Evolutionary conservation across 2,797 vertebrate genomes (phyloP).

Genomic region (Pseudochaenichthys georgianus): DNA sequence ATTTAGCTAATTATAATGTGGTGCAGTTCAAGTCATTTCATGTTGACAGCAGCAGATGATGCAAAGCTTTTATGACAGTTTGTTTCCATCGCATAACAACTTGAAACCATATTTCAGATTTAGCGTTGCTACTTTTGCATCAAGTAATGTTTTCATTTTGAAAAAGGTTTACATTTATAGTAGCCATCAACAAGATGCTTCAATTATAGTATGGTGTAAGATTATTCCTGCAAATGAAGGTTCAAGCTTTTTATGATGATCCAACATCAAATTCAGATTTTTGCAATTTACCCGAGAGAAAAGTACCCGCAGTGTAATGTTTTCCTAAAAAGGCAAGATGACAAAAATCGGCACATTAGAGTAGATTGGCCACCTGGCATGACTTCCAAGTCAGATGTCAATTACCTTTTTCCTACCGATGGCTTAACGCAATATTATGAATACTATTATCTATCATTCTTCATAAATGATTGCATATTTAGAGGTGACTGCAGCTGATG

Average conservation of each 20-base stretch:
- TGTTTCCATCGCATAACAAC: background rate
- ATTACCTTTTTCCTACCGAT: background rate
- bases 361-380: background rate
- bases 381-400: slow-evolving; percentile 19
- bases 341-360: too few relatives aligned
- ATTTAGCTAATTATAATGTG: slow-evolving; percentile 19
- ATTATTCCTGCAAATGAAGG: background rate
- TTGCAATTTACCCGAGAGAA: background rate
- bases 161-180: background rate
- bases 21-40: slow-evolving; percentile 34
- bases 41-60: slow-evolving; percentile 10
- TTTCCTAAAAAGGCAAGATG: too few relatives aligned
- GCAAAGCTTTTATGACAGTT: background rate
- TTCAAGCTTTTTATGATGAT: background rate
- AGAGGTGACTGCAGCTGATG: slow-evolving; percentile 7
- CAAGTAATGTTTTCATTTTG: background rate
- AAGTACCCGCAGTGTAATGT: background rate
- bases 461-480: slow-evolving; percentile 13
- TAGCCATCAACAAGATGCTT: background rate
- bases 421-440: background rate
- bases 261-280: background rate
- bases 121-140: background rate
- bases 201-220: too few relatives aligned
- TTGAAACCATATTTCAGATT: slow-evolving; percentile 4
- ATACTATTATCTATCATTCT: slow-evolving; percentile 1